Conservation (phyloP, 2,888 invertebrate genomes). For the Epinotia demarniana region DNA sequence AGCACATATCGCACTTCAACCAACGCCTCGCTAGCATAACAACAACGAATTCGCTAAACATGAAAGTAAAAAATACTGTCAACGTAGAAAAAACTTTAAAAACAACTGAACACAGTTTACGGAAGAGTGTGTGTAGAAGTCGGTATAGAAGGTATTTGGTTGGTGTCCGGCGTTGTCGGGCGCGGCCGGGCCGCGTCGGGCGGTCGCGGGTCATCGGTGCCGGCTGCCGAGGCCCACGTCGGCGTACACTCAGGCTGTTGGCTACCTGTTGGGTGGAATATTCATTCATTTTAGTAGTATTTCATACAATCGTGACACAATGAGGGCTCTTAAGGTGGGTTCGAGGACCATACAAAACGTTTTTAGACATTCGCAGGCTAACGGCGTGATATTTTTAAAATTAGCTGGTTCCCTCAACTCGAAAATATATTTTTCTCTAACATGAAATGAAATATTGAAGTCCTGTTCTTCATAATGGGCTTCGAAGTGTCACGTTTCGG, state of each 20-base stretch:
- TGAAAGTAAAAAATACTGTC: neutral
- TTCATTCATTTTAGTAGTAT: no score
- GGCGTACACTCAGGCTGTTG: conserved; percentile 55
- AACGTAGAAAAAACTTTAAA: neutral
- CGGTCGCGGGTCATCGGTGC: conserved; percentile 34
- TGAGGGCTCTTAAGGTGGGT: no score
- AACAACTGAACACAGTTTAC: conserved; percentile 12
- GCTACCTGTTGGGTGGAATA: conserved; percentile 62
- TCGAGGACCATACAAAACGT: no score
- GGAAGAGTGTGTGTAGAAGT: conserved; percentile 14
- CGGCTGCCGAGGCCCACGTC: conserved; percentile 47
- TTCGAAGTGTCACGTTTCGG: no score
- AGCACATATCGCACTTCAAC: neutral
- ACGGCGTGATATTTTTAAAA: no score
- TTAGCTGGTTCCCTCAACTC: no score
- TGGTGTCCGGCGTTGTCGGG: conserved; percentile 2
- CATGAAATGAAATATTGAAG: no score
- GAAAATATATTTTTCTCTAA: no score
- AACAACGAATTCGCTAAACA: neutral
- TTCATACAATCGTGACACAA: no score
- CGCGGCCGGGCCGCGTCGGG: conserved; percentile 18
- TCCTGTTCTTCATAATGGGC: no score
- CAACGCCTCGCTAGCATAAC: neutral
- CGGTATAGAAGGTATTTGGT: neutral
- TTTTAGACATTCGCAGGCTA: no score